Evolutionary conservation across 2,797 vertebrate genomes (phyloP).

Genomic region (Triplophysa bombifrons): DNA sequence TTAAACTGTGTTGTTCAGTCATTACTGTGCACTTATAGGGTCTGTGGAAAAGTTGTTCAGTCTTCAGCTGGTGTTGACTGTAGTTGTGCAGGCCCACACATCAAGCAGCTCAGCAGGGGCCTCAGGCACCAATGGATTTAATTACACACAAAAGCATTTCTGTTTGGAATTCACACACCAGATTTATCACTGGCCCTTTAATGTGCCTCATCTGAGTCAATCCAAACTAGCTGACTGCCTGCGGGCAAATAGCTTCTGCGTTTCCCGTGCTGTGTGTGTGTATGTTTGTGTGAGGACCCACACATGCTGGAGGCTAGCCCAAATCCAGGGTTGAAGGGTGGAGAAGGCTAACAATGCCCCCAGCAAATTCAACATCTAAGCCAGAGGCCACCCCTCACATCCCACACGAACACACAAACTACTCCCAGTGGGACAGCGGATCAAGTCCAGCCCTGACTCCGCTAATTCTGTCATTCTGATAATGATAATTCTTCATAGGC

Average conservation of each 20-base stretch:
- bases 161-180: constrained; percentile 97
- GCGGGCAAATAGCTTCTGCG: constrained; percentile 76
- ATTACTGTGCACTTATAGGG: constrained; percentile 22
- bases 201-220: constrained; percentile 95
- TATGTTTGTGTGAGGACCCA: constrained; percentile 61
- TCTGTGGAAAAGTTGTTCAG: constrained; percentile 35
- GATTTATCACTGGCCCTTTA: constrained; percentile 99
- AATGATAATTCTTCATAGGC: constrained; percentile 82
- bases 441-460: constrained; percentile 73
- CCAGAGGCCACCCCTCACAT: constrained; percentile 71
- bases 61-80: constrained; percentile 61
- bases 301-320: constrained; percentile 86
- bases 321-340: constrained; percentile 87
- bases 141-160: constrained; percentile 97
- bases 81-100: constrained; percentile 84
- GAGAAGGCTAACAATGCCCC: constrained; percentile 89
- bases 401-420: constrained; percentile 60
- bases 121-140: constrained; percentile 97
- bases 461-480: constrained; percentile 79
- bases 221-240: constrained; percentile 81
- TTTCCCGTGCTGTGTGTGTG: constrained; percentile 63
- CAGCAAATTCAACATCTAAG: constrained; percentile 87
- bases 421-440: constrained; percentile 64
- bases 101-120: constrained; percentile 82
- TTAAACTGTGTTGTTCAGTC: constrained; percentile 28